Conservation (phyloP, 1,140 invertebrate genomes). For the Lasioglossum baleicum region DNA sequence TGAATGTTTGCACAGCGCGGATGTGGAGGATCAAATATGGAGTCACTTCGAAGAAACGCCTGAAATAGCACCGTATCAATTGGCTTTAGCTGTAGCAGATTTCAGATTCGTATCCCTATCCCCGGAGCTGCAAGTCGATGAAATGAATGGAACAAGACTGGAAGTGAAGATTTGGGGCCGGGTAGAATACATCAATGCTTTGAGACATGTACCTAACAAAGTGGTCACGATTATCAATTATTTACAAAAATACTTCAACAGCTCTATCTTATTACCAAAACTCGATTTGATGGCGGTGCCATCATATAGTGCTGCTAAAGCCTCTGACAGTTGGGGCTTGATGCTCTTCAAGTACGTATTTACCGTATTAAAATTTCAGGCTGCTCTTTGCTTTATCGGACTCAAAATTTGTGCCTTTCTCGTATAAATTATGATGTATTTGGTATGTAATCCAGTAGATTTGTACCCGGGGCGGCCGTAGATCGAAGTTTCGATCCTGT, state of each 20-base stretch:
- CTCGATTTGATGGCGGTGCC: conserved; percentile 92
- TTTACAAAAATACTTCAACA: conserved; percentile 86
- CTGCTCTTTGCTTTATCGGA: too few species aligned
- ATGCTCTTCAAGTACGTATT: conserved; percentile 86
- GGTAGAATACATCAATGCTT: conserved; percentile 83
- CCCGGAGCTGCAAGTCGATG: conserved; percentile 65
- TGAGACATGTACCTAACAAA: conserved; percentile 83
- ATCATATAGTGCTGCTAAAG: conserved; percentile 85
- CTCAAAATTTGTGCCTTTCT: too few species aligned
- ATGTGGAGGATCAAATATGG: conserved; percentile 80
- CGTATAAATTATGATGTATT: too few species aligned
- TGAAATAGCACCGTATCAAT: conserved; percentile 90
- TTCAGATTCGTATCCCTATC: conserved; percentile 78
- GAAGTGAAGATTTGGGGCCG: conserved; percentile 86
- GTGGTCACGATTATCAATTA: conserved; percentile 84
- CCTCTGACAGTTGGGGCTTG: conserved; percentile 88
- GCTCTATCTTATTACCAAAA: conserved; percentile 85
- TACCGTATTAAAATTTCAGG: neutral
- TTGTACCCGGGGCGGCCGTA: too few species aligned
- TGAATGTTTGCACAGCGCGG: conserved; percentile 54
- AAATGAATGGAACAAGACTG: conserved; percentile 67
- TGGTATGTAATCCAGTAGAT: too few species aligned
- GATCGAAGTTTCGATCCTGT: too few species aligned
- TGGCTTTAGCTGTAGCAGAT: conserved; percentile 91
- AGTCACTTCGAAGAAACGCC: conserved; percentile 87